Evolutionary conservation across 2,113 vertebrate species (phyloP), one percentile per base, ranked within the genome.

Genomic region (Hemichromis elongatus): DNA sequence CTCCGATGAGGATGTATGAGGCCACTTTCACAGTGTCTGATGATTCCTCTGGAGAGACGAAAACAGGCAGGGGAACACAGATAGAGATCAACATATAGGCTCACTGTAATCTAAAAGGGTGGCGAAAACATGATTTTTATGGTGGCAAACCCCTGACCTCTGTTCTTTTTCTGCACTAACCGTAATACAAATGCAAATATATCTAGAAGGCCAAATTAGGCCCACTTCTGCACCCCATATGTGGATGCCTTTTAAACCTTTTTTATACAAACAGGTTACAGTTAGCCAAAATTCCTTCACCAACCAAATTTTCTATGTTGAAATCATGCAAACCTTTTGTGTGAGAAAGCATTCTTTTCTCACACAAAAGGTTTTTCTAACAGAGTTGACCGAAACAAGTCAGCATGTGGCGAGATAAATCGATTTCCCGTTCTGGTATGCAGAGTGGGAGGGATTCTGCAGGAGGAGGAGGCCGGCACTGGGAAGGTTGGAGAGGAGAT

Each of bases 1-100:
- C 96, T 3, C 89, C 91, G 0, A 97, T 96, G 81, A 98, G 95
- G 91, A 98, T 52, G 19, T 97, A 98, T 2, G 97, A 96, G 0
- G 95, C 96, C 81, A 94, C 92, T 79, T 95, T 97, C 88, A 99
- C 88, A 0, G 96, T 96, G 24, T 90, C 73, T 66, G 97, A 98
- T 0, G 97, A 97, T 50, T 93, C 95, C 87, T 98, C 98, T 98
- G 90, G 4, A 82, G 66, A 78, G 5, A 84, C 9, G 13, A 2
- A 75, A 26, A 79, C 7, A 82, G 19, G 70, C 7, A 86, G 5
- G 35, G 6, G 55, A 54, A 57, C 37, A 84, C 9, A 82, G 35
- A 16, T 52, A 83, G 56, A 40, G 9, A 66, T 90, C 4, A 86
- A 59, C 35, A 18, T 16, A 21, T 24, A 70, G 5, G 80, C 70